Evolutionary conservation across 2,797 vertebrate species (phyloP).

Genomic region (Tapirus indicus): DNA sequence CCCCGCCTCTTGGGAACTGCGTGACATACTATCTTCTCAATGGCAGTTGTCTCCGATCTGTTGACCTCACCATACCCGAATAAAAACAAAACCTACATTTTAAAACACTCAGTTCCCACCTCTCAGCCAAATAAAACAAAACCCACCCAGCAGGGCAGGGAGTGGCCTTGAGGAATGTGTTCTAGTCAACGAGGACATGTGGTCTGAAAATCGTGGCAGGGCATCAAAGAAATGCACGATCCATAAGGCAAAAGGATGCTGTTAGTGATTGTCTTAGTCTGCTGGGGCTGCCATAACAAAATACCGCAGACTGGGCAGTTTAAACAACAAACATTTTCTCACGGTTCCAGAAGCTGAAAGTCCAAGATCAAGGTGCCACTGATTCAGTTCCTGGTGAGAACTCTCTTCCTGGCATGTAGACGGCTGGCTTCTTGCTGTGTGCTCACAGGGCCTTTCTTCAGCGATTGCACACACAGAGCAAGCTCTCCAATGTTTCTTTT

Average conservation of each 20-base stretch:
- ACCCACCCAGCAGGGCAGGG: neutral
- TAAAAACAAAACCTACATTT: neutral
- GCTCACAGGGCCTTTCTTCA: neutral
- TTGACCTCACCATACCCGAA: neutral
- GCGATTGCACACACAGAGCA: neutral
- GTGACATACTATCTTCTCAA: neutral
- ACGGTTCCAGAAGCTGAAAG: neutral
- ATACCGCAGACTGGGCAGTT: neutral
- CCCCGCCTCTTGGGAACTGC: neutral
- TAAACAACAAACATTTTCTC: too few species aligned
- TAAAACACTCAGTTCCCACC: neutral
- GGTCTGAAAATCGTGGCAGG: neutral
- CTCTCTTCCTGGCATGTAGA: neutral
- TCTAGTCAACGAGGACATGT: rapidly evolving
- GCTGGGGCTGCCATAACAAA: neutral
- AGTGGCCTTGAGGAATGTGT: neutral
- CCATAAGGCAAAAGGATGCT: neutral
- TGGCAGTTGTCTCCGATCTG: too few species aligned
- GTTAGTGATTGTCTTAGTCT: neutral
- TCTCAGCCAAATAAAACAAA: neutral
- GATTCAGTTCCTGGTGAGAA: neutral
- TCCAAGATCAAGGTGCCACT: too few species aligned
- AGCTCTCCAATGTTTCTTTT: too few species aligned
- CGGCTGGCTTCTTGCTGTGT: rapidly evolving
- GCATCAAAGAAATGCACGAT: neutral